Conservation (phyloP, 2,113 vertebrate genomes). For the Sinocyclocheilus maitianheensis region DNA sequence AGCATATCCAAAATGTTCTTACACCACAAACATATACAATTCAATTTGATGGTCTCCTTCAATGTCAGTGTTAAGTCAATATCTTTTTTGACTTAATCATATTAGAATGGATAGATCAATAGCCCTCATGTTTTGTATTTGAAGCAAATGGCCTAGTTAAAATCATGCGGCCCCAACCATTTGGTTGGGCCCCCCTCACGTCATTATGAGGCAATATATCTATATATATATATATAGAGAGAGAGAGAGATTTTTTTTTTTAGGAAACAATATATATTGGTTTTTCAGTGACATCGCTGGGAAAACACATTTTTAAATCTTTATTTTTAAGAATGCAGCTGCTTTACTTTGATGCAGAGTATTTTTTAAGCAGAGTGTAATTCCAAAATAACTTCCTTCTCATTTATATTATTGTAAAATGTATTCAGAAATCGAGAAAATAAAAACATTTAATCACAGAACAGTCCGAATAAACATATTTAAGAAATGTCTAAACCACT, state of each 20-base stretch:
- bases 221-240: too few relatives aligned
- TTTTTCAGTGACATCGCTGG: too few relatives aligned
- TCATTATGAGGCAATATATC: not conserved
- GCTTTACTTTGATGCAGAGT: not conserved
- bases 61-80: slow-evolving; percentile 7
- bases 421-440: too few relatives aligned
- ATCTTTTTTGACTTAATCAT: slow-evolving; percentile 16
- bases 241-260: too few relatives aligned
- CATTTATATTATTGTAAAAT: too few relatives aligned
- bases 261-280: too few relatives aligned
- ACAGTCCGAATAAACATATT: not conserved
- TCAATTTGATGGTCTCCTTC: slow-evolving; percentile 11
- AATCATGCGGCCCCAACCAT: not conserved
- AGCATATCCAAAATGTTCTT: slow-evolving; percentile 17
- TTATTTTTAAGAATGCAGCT: not conserved
- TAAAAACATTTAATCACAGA: too few relatives aligned
- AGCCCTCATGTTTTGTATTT: slow-evolving; percentile 6
- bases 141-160: slow-evolving; percentile 43
- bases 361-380: not conserved
- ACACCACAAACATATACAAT: slow-evolving; percentile 2
- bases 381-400: not conserved
- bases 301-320: too few relatives aligned
- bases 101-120: slow-evolving; percentile 45
- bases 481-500: not conserved
- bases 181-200: not conserved